A percentile compares a stretch with the other conserved stretches of the same genome.
phyloP scores from a whole-genome alignment of 1,140 invertebrate genomes.

The Lasioglossum baleicum region DNA sequence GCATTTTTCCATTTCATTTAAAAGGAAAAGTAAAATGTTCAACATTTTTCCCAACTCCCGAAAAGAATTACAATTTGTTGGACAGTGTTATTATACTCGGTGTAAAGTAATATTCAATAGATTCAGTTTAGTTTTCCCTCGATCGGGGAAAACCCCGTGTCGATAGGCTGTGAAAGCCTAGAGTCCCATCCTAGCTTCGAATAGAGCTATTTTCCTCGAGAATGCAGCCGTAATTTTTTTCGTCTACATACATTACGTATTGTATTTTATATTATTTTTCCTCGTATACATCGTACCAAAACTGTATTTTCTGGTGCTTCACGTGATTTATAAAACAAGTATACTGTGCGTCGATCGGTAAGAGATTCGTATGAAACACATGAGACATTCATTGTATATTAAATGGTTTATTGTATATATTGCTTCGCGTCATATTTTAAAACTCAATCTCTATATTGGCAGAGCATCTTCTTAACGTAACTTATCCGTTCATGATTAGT shows the following conservation, averaged over 20 bases:
- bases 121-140: background rate
- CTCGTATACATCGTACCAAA: background rate
- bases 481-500: background rate
- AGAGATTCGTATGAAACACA: background rate
- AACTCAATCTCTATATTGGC: constrained; percentile 11
- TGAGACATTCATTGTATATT: constrained; percentile 6
- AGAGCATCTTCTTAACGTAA: background rate
- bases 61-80: too few species aligned
- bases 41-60: too few species aligned
- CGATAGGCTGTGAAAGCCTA: too few species aligned
- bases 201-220: background rate
- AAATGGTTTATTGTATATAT: constrained; percentile 36
- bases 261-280: constrained; percentile 32
- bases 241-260: background rate
- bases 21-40: too few species aligned
- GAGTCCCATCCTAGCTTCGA: background rate
- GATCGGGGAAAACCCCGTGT: too few species aligned
- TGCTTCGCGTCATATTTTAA: constrained; percentile 11
- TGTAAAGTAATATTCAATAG: constrained; percentile 15
- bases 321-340: constrained; percentile 8
- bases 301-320: constrained; percentile 17
- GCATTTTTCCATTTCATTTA: too few species aligned
- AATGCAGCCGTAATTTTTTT: background rate
- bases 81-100: background rate
- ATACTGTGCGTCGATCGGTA: background rate